phyloP scores from a whole-genome alignment of 2,888 invertebrate species.

The Drosophila colorata region DNA sequence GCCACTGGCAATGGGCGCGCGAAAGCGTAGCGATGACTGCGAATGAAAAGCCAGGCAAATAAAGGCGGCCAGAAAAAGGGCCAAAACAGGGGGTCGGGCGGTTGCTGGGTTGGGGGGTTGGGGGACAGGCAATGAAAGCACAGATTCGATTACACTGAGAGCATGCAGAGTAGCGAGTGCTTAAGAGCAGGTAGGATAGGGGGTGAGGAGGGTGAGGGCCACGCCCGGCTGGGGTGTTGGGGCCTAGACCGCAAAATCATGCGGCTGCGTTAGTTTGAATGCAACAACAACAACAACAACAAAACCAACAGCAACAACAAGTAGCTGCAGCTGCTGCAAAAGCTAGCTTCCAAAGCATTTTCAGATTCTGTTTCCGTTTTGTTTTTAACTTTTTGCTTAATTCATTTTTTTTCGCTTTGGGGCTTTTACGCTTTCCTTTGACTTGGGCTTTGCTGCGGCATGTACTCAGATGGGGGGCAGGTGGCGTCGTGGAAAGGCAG shows the following conservation, averaged over 20 bases:
- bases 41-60: slow-evolving; percentile 68
- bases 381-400: slow-evolving; percentile 15
- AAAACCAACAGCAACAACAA: slow-evolving; percentile 38
- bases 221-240: slow-evolving; percentile 1
- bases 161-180: slow-evolving; percentile 19
- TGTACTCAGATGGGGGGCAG: not conserved
- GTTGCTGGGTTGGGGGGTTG: not conserved
- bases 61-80: slow-evolving; percentile 43
- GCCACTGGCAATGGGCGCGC: slow-evolving; percentile 65
- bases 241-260: slow-evolving; percentile 68
- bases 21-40: slow-evolving; percentile 67
- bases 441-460: slow-evolving; percentile 41
- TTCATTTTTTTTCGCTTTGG: slow-evolving; percentile 31
- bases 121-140: slow-evolving; percentile 38
- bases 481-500: slow-evolving; percentile 2
- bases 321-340: slow-evolving; percentile 12
- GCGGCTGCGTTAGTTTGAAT: slow-evolving; percentile 65
- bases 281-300: slow-evolving; percentile 45
- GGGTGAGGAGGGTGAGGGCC: not conserved
- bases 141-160: slow-evolving; percentile 56
- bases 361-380: slow-evolving; percentile 64
- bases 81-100: slow-evolving; percentile 3
- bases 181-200: slow-evolving; percentile 29
- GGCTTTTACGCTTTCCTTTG: slow-evolving; percentile 55
- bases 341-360: slow-evolving; percentile 46